Base-by-base conservation (phyloP, 2,888 invertebrate species). In the Drosophila antonietae region DNA sequence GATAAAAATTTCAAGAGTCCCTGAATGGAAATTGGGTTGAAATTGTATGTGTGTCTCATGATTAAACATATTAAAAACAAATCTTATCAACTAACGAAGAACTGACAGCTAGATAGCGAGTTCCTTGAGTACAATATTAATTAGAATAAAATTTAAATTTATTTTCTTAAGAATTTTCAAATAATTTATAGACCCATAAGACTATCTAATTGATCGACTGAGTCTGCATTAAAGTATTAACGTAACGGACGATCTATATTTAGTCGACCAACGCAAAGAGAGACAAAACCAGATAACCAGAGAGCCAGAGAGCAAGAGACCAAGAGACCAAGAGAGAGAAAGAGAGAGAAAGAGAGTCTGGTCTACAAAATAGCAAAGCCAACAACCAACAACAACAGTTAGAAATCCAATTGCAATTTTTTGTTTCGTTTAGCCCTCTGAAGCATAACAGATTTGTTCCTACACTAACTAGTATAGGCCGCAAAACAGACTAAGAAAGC, bases 321-420 rank as follows among this genome's bases (percentile, higher is more conserved):
- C 28, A 28, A 2, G 49, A 57, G 37, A 57, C 43, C 28, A 28
- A 2, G 49, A 57, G 37, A 8, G 4, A 14, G 12, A 2, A 35
- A 59, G 55, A 49, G 56, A 44, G 28, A 8, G 53, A 57, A 23
- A 56, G 56, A 58, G 15, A 61, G 84, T 28, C 85, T 60, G 55
- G 88, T 84, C 86, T 88, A 71, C 66, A 37, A 59, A 71, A 49
- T 72, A 69, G 55, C 68, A 78, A 31, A 66, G 18, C 14, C 20
- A 20, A 46, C 46, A 28, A 15, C 14, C 46, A 49, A 46, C n/a
- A 46, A 63, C 43, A 62, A 68, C 69, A 49, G 64, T 66, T 66
- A 63, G 61, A 47, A 58, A 46, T 18, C 18, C 46, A 64, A 46
- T 46, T 70, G 71, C 39, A 65, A 51, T 23, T 28, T 28, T 28